Base-by-base conservation (phyloP, 2,888 invertebrate genomes). In the Cynaeus angustus region DNA sequence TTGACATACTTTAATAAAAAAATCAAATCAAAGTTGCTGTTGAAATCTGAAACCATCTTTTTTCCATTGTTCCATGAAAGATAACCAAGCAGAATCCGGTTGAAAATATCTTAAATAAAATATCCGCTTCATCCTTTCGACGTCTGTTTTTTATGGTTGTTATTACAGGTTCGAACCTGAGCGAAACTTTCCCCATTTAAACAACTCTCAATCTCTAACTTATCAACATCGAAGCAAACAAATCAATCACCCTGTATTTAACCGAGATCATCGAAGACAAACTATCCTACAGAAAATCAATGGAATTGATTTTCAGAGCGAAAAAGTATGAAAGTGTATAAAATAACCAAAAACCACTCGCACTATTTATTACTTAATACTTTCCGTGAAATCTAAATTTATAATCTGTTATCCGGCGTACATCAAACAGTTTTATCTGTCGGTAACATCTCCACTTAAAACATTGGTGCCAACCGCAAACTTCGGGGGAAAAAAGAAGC, bases 401-500 rank as follows among this genome's bases (percentile, higher is more conserved):
- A 59, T 16, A 33, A 43, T 12, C 33, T 33, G 56, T 58, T 58
- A 59, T 59, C 59, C 59, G 28, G 10, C 43, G 59, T 43, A 16
- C 7, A 56, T 56, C 43, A 56, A 14, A 12, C 8, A 56, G 38
- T 14, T 55, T 55, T 38, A 55, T 55, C 55, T 55, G 58, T 28
- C 58, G 43, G 45, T 58, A 58, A 43, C 58, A 58, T 58, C 58
- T 58, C 58, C 5, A 26, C 10, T 26, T 28, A 43, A 52, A 58
- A 58, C 58, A 43, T 58, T 45, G 59, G 59, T 59, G 59, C 46
- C 59, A 46, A 59, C 59, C 59, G 16, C 59, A 61, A 59, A 61
- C 37, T 37, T 50, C n/a, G 33, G 1, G 28, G 41, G 12, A n/a
- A 41, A 53, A 33, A 33, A 53, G 33, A 33, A 14, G 43, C 10